Base-by-base conservation (phyloP, 2,113 vertebrate species). In the Vulpes ferrilata region DNA sequence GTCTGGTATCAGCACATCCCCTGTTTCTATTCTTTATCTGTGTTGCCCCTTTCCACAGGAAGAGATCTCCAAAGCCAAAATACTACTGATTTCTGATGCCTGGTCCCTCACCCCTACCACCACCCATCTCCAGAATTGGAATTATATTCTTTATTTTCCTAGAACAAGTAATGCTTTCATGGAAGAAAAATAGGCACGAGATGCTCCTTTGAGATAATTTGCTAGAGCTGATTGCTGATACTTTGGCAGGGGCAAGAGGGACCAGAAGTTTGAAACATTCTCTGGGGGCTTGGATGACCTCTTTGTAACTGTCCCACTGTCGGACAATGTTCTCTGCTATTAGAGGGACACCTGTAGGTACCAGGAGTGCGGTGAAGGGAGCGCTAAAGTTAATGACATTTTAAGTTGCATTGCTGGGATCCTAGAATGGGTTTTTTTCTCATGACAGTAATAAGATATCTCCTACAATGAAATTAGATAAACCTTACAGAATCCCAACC, bases 71-170 rank as follows among this genome's bases (percentile, higher is more conserved):
- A 86, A 78, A 93, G 86, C 12, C 71, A 88, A 85, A 95, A 67
- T 89, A 27, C 48, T 80, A 80, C 59, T 89, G 51, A 64, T 80
- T 79, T 69, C 62, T 35, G 48, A 22, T 4, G 9, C 69, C 62
- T 19, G 13, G 43, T 76, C 17, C 53, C 5, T 74, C 53, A 32
- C 25, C 35, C 22, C 76, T 38, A 59, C 23, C 4, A 60, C 43
- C 69, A 92, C 17, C 16, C 73, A 64, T 76, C 65, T 92, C 87
- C 53, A 85, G 64, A 88, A 81, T 48, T 8, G 32, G 78, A 53
- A 71, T 62, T 17, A 7, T 20, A 65, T 12, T 86, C 30, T 85
- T 94, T 20, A 60, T 82, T 97, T 95, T 62, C 81, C 65, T 79
- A 85, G 60, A 94, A 60, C 38, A 95, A 67, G 11, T 8, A 51